phyloP scores from a whole-genome alignment of 2,888 invertebrate species.

The Epinotia nisella region DNA sequence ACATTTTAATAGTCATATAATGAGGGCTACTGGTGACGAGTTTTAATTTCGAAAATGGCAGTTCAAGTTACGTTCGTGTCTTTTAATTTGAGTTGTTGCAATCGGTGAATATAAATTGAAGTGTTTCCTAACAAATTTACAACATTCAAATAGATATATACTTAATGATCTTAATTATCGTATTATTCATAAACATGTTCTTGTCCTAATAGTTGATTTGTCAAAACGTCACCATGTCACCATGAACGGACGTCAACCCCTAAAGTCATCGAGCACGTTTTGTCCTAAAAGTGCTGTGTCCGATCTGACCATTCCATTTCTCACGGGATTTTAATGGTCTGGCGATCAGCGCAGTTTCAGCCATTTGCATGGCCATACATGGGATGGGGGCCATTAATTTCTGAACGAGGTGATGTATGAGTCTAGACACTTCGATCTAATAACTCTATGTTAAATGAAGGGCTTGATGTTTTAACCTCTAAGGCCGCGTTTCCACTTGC shows the following conservation, averaged over 20 bases:
- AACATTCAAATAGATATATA: no score
- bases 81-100: no score
- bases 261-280: slow-evolving; percentile 1
- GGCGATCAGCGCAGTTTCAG: slow-evolving; percentile 61
- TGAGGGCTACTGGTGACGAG: no score
- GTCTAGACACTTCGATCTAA: slow-evolving; percentile 77
- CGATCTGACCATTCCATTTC: slow-evolving; percentile 52
- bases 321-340: slow-evolving; percentile 62
- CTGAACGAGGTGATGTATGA: slow-evolving; percentile 68
- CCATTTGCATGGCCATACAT: slow-evolving; percentile 56
- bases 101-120: no score
- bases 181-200: no score
- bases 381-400: slow-evolving; percentile 64
- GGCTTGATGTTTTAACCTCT: background rate
- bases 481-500: background rate
- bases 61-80: no score
- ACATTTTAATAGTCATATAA: no score
- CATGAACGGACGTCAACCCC: background rate
- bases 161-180: no score
- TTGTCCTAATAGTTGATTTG: no score
- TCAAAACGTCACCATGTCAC: no score
- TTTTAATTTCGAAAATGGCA: no score
- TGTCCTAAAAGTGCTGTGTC: slow-evolving; percentile 22
- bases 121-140: no score
- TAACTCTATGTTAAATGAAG: slow-evolving; percentile 40